Conservation (phyloP, 92 coral and sea anemone species). For the Desmophyllum pertusum region DNA sequence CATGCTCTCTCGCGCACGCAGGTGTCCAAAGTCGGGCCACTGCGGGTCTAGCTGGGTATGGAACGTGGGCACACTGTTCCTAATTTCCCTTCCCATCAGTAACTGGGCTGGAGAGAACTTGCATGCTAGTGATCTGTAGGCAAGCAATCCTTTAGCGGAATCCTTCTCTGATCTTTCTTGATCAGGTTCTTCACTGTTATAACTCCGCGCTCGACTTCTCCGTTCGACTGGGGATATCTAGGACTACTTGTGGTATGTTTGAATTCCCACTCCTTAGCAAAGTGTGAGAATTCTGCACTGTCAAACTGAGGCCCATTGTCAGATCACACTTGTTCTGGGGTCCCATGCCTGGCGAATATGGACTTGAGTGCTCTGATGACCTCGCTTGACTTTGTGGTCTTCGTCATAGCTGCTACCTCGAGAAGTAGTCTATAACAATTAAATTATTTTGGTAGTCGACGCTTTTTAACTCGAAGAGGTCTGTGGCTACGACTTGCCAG, state of each 20-base stretch:
- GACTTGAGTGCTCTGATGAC: constrained; percentile 15
- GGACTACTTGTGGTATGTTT: constrained; percentile 38
- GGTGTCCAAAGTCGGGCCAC: neutral
- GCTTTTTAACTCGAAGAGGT: neutral
- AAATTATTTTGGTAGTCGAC: neutral
- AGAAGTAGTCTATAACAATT: constrained; percentile 22
- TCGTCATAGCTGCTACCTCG: constrained; percentile 23
- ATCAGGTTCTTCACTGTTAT: neutral
- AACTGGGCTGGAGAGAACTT: too few species aligned
- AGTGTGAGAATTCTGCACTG: constrained; percentile 17
- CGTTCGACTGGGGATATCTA: too few species aligned
- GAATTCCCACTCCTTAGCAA: too few species aligned
- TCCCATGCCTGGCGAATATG: too few species aligned
- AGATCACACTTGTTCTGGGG: too few species aligned
- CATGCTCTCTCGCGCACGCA: too few species aligned
- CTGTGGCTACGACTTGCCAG: constrained; percentile 34
- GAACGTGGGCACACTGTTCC: too few species aligned
- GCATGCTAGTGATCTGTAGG: constrained; percentile 21
- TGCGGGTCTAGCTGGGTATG: too few species aligned
- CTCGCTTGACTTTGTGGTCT: neutral
- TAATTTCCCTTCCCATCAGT: too few species aligned
- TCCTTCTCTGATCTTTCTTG: constrained; percentile 21
- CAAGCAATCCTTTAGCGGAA: constrained; percentile 24
- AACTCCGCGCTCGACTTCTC: constrained; percentile 50
- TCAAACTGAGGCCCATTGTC: constrained; percentile 27